Evolutionary conservation across 2,888 invertebrate species (phyloP).

Genomic region (Leptothorax acervorum): DNA sequence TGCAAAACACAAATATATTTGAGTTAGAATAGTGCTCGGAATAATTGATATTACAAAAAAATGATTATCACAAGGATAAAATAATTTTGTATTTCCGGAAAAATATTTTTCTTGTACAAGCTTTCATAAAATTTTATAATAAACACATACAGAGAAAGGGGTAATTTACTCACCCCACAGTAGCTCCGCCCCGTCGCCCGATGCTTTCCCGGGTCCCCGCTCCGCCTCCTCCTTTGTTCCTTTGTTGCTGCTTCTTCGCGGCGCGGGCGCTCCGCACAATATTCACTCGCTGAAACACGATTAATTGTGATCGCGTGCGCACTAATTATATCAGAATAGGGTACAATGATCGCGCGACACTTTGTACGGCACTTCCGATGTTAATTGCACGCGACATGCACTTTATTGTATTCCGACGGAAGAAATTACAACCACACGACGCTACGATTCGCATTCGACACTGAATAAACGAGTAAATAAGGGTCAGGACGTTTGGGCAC

Average conservation of each 20-base stretch:
- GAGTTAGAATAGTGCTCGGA: not conserved
- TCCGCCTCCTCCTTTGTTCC: not conserved
- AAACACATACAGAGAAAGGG: not conserved
- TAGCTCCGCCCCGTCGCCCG: not conserved
- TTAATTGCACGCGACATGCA: slow-evolving; percentile 1
- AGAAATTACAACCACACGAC: not conserved
- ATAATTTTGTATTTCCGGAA: not conserved
- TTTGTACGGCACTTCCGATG: not conserved
- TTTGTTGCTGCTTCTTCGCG: not conserved
- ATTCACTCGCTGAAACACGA: slow-evolving; percentile 2
- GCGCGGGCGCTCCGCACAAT: not conserved
- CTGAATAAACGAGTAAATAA: too few relatives aligned
- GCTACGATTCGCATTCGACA: not conserved
- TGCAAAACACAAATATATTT: not conserved
- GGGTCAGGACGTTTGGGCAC: too few relatives aligned
- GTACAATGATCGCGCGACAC: slow-evolving; percentile 15
- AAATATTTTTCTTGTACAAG: not conserved
- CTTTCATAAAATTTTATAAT: slow-evolving; percentile 1
- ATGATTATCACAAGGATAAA: not conserved
- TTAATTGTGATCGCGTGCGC: slow-evolving; percentile 10
- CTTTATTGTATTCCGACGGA: not conserved
- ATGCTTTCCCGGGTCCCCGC: not conserved
- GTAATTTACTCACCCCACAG: not conserved
- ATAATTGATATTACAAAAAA: not conserved
- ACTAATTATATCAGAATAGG: slow-evolving; percentile 4